phyloP scores from a whole-genome alignment of 2,888 invertebrate genomes.

The Mechanitis mazaeus region DNA sequence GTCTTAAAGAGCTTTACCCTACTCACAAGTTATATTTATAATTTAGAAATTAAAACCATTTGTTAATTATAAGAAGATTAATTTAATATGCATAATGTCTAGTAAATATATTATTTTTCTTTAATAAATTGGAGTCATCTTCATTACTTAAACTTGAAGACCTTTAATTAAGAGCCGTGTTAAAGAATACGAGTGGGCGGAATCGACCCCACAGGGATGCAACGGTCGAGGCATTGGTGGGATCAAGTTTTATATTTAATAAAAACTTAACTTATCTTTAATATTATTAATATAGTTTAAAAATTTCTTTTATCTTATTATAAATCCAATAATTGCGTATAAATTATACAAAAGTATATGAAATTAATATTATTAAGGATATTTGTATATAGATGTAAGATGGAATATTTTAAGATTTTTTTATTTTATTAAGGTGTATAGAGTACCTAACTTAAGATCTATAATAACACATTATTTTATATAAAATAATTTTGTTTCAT shows the following conservation, averaged over 20 bases:
- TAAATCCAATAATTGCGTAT: background rate
- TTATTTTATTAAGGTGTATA: no score
- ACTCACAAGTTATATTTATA: background rate
- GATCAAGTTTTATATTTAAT: background rate
- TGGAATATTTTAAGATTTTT: no score
- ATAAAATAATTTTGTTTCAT: slow-evolving; percentile 37
- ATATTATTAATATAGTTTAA: background rate
- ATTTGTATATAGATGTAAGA: no score
- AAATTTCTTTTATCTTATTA: background rate
- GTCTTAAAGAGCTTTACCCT: background rate
- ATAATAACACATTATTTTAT: slow-evolving; percentile 38
- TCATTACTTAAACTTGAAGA: slow-evolving; percentile 15
- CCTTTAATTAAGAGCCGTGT: slow-evolving; percentile 39
- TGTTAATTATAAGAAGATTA: background rate
- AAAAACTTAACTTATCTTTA: background rate
- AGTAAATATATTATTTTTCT: background rate
- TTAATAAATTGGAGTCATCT: slow-evolving; percentile 16
- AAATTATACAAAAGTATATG: no score
- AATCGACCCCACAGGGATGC: slow-evolving; percentile 43
- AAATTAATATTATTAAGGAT: no score
- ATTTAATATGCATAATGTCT: background rate
- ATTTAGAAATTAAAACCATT: background rate
- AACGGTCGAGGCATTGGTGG: slow-evolving; percentile 27
- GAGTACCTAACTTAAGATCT: no score
- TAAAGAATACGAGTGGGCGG: slow-evolving; percentile 49